Percentiles rank a stretch among this genome's conserved stretches.
These are phyloP conservation scores for Lissocephala sabroskyi DNA, from an alignment of 2,888 invertebrate genomes.

Conservation along the genomic window DNA sequence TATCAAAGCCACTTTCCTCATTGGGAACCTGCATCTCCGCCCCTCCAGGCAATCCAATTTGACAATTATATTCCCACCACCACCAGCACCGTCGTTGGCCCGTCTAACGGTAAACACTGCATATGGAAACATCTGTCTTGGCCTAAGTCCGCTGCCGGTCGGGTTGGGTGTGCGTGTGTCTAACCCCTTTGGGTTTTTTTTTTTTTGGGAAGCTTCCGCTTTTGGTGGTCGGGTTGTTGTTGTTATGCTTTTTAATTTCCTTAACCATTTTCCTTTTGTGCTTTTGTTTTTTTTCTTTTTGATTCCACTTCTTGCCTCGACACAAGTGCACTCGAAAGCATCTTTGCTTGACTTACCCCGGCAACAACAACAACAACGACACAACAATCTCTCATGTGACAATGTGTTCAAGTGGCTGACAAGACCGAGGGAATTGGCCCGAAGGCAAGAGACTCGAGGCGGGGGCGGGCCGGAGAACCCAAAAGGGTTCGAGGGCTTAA, in stretches of 20 bases:
- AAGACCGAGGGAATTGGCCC: constrained; percentile 46
- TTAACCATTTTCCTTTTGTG: constrained; percentile 61
- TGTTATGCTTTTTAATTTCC: constrained; percentile 66
- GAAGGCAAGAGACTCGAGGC: not conserved
- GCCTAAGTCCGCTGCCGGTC: no score
- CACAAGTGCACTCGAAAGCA: constrained; percentile 49
- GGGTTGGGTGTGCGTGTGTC: not conserved
- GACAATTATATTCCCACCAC: not conserved
- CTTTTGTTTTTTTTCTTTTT: constrained; percentile 34
- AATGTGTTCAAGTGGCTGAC: constrained; percentile 12
- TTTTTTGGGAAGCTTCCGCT: not conserved
- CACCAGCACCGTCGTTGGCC: no score
- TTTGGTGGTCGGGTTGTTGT: constrained; percentile 42
- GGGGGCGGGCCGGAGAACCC: not conserved
- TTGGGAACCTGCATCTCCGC: no score
- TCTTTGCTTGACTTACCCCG: constrained; percentile 45
- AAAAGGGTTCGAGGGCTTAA: not conserved
- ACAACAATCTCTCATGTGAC: constrained; percentile 8
- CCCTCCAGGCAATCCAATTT: no score
- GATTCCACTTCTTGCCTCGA: constrained; percentile 31
- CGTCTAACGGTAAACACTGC: constrained; percentile 59
- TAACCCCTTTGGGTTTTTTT: constrained; percentile 27
- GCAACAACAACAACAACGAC: constrained; percentile 2
- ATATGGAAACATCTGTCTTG: no score
- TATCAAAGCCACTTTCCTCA: no score